These are phyloP conservation scores for Pelvicachromis taeniatus DNA, from an alignment of 2,113 vertebrate genomes.

Conservation along the genomic window DNA sequence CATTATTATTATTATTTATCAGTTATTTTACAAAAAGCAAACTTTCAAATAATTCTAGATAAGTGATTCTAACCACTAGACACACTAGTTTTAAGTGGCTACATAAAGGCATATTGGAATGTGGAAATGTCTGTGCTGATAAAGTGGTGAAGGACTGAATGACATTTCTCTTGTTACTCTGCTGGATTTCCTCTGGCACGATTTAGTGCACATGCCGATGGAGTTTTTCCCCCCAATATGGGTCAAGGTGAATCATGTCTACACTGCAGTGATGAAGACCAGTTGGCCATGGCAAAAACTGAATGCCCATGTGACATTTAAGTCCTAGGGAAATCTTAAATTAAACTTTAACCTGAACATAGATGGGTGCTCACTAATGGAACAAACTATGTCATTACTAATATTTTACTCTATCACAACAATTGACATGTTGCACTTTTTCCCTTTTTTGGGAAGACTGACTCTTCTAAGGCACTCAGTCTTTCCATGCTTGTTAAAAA, in stretches of 20 bases:
- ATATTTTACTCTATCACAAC: background rate
- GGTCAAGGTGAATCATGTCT: slow-evolving; percentile 33
- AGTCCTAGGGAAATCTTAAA: background rate
- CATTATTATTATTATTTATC: background rate
- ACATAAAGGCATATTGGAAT: background rate
- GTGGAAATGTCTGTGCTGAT: background rate
- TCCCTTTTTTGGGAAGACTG: background rate
- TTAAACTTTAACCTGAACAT: background rate
- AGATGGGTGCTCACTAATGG: background rate
- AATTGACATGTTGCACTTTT: background rate
- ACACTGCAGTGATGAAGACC: background rate
- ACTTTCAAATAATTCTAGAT: background rate
- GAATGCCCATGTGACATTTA: background rate
- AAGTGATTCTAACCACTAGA: background rate
- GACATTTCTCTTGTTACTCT: background rate
- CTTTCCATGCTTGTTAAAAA: slow-evolving; percentile 38
- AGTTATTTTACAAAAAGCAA: background rate
- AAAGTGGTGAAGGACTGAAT: background rate
- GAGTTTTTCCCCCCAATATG: background rate
- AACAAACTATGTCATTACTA: background rate
- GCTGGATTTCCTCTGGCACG: background rate
- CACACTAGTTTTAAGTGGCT: background rate
- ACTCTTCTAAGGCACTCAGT: background rate
- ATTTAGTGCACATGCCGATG: background rate
- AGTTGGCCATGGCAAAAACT: background rate